Evolutionary conservation across 2,888 invertebrate species (phyloP), one percentile per base, ranked within the genome.

Genomic region (Entomobrya multifasciata): DNA sequence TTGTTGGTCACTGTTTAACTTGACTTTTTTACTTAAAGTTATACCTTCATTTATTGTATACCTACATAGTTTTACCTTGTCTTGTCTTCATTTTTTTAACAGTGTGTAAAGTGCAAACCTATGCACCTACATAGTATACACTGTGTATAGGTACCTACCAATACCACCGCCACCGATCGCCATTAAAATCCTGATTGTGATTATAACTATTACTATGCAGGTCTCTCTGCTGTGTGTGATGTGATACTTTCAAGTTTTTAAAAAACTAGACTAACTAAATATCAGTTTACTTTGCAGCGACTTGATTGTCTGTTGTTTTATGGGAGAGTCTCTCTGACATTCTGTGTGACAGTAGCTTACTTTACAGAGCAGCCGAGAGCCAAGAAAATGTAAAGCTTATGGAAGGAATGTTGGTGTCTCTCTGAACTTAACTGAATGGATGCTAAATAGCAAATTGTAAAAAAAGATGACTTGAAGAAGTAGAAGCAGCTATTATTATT

Each of bases 241-340:
- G 65, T 67, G 65, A 67, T 67, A 67, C 65, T 67, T 67, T 67
- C 65, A 36, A 67, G 36, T 67, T 67, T 67, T 67, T 67, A 36
- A 36, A 36, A 36, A 36, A 36, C 36, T 36, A 36, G 36, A 36
- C 36, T 36, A 8, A 36, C 36, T 6, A 36, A 36, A 36, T 36
- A 36, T 36, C 36, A 36, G 36, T 36, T 36, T 36, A 36, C 22
- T 17, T 55, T 10, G 10, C 17, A 22, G 15, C 17, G 17, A 13
- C n/a, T 17, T 15, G 52, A 17, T 13, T 52, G 52, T 25, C 8
- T 57, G 20, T 57, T 57, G 57, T 52, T 52, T 52, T 4, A 11
- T 67, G 36, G n/a, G n/a, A n/a, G n/a, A n/a, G n/a, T n/a, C 8
- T 36, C 36, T 36, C 8, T 36, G 4, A 36, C 36, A 36, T 36